phyloP scores from a whole-genome alignment of 1,140 invertebrate species.

The Caerostris extrusa region DNA sequence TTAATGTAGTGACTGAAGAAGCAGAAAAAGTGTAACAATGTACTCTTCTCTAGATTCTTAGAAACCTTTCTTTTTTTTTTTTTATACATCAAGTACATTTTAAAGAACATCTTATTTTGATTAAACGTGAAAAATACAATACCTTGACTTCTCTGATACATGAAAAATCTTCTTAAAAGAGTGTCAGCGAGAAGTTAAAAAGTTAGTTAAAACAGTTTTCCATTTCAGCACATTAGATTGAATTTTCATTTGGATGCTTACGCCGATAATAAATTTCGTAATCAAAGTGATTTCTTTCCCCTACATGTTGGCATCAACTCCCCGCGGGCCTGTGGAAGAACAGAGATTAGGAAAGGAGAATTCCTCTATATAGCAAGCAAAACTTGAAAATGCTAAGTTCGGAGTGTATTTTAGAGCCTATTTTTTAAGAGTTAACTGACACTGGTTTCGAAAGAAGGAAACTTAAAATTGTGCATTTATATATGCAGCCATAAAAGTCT shows the following conservation, averaged over 20 bases:
- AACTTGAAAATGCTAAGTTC: conserved; percentile 8
- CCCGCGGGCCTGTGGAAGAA: not conserved
- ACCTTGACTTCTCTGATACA: not conserved
- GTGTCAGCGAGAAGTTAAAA: not conserved
- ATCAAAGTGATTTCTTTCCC: conserved; percentile 4
- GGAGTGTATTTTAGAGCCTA: not conserved
- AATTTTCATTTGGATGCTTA: not conserved
- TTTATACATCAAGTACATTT: too few relatives aligned
- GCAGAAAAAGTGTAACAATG: too few relatives aligned
- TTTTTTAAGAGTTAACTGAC: not conserved
- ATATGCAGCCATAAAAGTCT: not conserved
- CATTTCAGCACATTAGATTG: not conserved
- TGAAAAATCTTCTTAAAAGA: not conserved
- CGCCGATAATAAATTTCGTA: not conserved
- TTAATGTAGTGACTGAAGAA: too few relatives aligned
- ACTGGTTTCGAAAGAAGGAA: conserved; percentile 17
- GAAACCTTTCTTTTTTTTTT: too few relatives aligned
- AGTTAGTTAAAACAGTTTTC: not conserved
- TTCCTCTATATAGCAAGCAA: not conserved
- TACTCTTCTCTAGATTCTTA: too few relatives aligned
- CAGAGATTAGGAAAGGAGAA: not conserved
- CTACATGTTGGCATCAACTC: not conserved
- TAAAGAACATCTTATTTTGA: not conserved
- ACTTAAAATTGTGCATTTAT: not conserved
- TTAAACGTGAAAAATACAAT: not conserved